Conservation (phyloP, 2,113 vertebrate species). For the Spea bombifrons region DNA sequence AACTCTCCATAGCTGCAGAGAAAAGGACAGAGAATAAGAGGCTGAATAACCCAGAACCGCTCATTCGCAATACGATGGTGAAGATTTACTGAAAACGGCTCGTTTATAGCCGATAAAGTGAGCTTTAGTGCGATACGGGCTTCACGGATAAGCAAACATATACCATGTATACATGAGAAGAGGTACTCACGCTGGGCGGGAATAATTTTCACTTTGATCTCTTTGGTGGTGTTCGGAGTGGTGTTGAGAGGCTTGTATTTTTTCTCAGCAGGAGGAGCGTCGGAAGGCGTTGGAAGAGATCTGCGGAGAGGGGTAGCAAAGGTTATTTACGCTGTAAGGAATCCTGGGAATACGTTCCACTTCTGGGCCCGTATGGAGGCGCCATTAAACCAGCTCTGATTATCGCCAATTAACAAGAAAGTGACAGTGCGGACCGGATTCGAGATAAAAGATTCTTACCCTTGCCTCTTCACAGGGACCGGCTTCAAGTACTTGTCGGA, state of each 20-base stretch:
- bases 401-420: too few species aligned
- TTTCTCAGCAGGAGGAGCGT: conserved; percentile 80
- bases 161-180: too few species aligned
- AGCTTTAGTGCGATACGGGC: too few species aligned
- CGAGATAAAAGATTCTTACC: conserved; percentile 56
- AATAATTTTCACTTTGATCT: conserved; percentile 97
- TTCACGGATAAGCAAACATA: too few species aligned
- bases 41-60: neutral
- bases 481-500: conserved; percentile 91
- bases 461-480: conserved; percentile 83
- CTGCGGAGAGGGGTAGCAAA: conserved; percentile 46
- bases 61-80: neutral
- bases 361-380: too few species aligned
- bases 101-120: too few species aligned
- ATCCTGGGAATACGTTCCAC: too few species aligned
- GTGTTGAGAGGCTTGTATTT: conserved; percentile 94
- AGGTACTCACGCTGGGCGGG: conserved; percentile 83
- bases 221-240: conserved; percentile 84
- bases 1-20: conserved; percentile 82
- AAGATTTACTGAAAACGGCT: too few species aligned
- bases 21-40: neutral
- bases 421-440: too few species aligned
- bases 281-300: conserved; percentile 43
- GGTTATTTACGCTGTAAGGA: neutral
- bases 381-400: too few species aligned